A percentile compares a stretch with the other conserved stretches of the same genome.
phyloP scores from a whole-genome alignment of 2,113 vertebrate species.

The Hippoglossus stenolepis region DNA sequence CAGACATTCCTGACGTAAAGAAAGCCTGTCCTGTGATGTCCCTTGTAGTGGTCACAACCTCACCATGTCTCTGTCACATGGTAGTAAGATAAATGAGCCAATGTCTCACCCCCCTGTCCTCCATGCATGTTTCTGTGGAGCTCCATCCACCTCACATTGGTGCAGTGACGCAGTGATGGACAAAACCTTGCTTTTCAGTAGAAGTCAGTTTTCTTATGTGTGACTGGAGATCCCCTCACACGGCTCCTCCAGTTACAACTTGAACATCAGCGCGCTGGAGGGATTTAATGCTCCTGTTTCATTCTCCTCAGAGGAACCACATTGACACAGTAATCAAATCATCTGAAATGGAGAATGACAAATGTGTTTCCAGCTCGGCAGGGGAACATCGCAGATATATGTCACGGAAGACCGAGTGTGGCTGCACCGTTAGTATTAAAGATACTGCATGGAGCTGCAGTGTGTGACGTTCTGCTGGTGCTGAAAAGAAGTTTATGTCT shows the following conservation, averaged over 20 bases:
- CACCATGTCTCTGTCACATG: slow-evolving; percentile 12
- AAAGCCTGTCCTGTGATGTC: slow-evolving; percentile 2
- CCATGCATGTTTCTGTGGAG: slow-evolving; percentile 8
- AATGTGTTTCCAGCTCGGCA: slow-evolving; percentile 39
- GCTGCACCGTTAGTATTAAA: not conserved
- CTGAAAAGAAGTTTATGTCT: not conserved
- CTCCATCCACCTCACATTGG: slow-evolving; percentile 31
- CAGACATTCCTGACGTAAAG: slow-evolving; percentile 11
- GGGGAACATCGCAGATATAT: slow-evolving; percentile 32
- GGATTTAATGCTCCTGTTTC: slow-evolving; percentile 36
- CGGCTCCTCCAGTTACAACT: slow-evolving; percentile 19
- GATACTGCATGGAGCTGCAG: not conserved
- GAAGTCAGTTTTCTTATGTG: not conserved
- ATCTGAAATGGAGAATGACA: slow-evolving; percentile 38
- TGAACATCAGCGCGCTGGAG: not conserved
- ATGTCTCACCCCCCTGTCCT: slow-evolving; percentile 5
- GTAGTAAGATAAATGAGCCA: slow-evolving; percentile 39
- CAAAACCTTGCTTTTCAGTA: slow-evolving; percentile 1
- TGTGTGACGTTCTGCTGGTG: not conserved
- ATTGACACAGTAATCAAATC: slow-evolving; percentile 39
- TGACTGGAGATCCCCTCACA: slow-evolving; percentile 13
- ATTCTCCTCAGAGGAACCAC: slow-evolving; percentile 10
- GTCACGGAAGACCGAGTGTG: not conserved
- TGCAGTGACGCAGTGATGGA: slow-evolving; percentile 31
- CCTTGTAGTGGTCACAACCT: slow-evolving; percentile 12